These are phyloP conservation scores for Liodrosophila aerea DNA, from an alignment of 2,888 invertebrate genomes.

Conservation along the genomic window DNA sequence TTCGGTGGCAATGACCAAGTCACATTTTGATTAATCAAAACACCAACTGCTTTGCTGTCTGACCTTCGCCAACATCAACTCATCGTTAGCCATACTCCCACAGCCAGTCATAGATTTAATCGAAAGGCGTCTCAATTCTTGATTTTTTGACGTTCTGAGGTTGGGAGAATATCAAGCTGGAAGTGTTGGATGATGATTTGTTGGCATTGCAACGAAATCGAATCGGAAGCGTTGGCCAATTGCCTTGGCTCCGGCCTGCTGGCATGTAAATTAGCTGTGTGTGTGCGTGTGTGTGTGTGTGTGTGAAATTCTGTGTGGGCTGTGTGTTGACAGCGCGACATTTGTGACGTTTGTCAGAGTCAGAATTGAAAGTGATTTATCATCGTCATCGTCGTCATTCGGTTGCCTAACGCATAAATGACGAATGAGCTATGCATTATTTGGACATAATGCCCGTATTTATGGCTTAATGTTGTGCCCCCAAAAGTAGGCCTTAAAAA, in stretches of 20 bases:
- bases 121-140: slow-evolving; percentile 13
- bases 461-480: slow-evolving; percentile 7
- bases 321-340: slow-evolving; percentile 41
- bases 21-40: slow-evolving; percentile 21
- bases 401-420: slow-evolving; percentile 26
- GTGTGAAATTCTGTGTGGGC: slow-evolving; percentile 49
- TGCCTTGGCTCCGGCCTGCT: slow-evolving; percentile 35
- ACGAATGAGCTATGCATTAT: slow-evolving; percentile 45
- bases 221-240: slow-evolving; percentile 35
- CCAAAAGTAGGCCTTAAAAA: slow-evolving; percentile 41
- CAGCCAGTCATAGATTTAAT: slow-evolving; percentile 6
- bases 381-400: slow-evolving; percentile 39
- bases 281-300: slow-evolving; percentile 14
- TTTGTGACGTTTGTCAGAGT: slow-evolving; percentile 75
- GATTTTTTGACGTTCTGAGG: slow-evolving; percentile 1
- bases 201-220: slow-evolving; percentile 33
- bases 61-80: slow-evolving; percentile 22
- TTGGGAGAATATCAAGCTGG: slow-evolving; percentile 46
- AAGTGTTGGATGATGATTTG: slow-evolving; percentile 61
- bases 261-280: slow-evolving; percentile 56
- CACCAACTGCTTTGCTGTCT: slow-evolving; percentile 13
- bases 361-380: slow-evolving; percentile 75
- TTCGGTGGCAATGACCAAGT: slow-evolving; percentile 10
- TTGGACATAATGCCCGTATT: slow-evolving; percentile 41
- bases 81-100: slow-evolving; percentile 23